phyloP scores from a whole-genome alignment of 2,797 vertebrate species.

The Syngnathus rostellatus region DNA sequence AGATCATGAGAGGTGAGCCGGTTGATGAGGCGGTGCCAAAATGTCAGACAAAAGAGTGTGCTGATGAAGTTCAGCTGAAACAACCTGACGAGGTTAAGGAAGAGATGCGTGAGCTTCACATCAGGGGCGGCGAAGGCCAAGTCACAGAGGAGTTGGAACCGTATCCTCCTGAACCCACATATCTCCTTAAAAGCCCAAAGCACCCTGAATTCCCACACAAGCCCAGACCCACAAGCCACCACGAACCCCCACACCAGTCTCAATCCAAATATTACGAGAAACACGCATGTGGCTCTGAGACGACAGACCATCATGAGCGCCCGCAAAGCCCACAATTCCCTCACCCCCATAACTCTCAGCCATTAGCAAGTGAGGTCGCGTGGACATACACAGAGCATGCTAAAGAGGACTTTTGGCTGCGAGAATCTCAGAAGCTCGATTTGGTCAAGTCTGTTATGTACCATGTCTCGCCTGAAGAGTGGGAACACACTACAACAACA shows the following conservation, averaged over 20 bases:
- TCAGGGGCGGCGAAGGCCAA: slow-evolving; percentile 20
- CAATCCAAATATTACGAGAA: slow-evolving; percentile 3
- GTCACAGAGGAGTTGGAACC: slow-evolving; percentile 31
- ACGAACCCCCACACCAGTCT: slow-evolving; percentile 9
- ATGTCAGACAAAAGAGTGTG: slow-evolving; percentile 10
- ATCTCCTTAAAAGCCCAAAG: background rate
- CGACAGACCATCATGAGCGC: background rate
- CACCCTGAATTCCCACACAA: background rate
- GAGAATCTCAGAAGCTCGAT: background rate
- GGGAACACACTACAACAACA: background rate
- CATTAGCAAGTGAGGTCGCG: slow-evolving; percentile 16
- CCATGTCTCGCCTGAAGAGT: background rate
- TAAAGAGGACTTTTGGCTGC: background rate
- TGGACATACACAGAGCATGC: background rate
- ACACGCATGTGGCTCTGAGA: too few species aligned
- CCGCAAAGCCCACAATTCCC: slow-evolving; percentile 8
- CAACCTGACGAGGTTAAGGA: slow-evolving; percentile 15
- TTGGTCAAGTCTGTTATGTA: background rate
- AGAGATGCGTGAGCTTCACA: slow-evolving; percentile 14
- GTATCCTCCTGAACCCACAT: slow-evolving; percentile 17
- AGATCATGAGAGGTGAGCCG: slow-evolving; percentile 66
- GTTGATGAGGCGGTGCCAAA: slow-evolving; percentile 25
- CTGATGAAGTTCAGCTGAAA: slow-evolving; percentile 21
- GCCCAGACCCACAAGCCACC: background rate
- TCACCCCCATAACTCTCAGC: slow-evolving; percentile 37